Evolutionary conservation across 2,113 vertebrate genomes (phyloP).

Genomic region (Pteruthius melanotis): DNA sequence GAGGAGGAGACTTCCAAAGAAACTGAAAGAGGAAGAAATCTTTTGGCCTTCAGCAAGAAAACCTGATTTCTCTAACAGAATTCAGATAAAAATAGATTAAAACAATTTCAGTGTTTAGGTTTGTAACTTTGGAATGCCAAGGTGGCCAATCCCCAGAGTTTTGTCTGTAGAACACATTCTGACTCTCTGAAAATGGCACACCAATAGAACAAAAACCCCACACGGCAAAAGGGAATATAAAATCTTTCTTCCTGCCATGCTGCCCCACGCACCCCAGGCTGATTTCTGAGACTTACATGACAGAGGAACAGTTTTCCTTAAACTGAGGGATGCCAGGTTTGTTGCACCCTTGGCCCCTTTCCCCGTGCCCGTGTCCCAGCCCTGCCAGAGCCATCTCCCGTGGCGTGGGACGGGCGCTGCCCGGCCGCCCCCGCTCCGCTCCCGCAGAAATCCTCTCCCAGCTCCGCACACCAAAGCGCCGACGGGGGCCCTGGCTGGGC

Average conservation of each 20-base stretch:
- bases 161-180: background rate
- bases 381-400: background rate
- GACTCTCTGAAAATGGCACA: background rate
- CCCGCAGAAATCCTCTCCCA: background rate
- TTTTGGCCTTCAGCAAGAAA: background rate
- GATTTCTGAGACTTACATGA: background rate
- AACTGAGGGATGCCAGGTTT: background rate
- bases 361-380: background rate
- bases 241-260: background rate
- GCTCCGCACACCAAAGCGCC: background rate
- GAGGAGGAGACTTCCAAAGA: background rate
- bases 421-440: too few relatives aligned
- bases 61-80: background rate
- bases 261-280: fast-evolving
- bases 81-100: background rate
- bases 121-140: background rate
- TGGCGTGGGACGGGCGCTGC: too few relatives aligned
- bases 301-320: background rate
- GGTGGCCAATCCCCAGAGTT: background rate
- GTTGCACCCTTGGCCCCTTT: background rate
- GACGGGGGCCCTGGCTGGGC: background rate
- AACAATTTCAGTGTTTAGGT: background rate
- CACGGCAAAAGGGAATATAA: background rate
- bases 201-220: background rate
- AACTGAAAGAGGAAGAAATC: background rate